Conservation (phyloP, 2,888 invertebrate genomes). For the Mamestra brassicae region DNA sequence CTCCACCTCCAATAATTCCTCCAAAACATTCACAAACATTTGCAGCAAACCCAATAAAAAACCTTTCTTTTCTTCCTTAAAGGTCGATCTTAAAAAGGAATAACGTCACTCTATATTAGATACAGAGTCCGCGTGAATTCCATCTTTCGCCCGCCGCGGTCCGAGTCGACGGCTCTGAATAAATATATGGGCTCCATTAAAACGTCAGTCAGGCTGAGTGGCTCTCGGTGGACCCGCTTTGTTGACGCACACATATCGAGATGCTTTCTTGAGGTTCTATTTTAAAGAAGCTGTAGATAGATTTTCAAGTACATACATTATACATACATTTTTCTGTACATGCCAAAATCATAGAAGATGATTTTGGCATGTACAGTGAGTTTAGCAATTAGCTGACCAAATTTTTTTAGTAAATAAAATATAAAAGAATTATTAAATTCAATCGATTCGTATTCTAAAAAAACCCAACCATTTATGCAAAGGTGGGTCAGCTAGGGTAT, state of each 20-base stretch:
- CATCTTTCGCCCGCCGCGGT: constrained; percentile 39
- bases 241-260: constrained; percentile 40
- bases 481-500: no score
- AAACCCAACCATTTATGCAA: no score
- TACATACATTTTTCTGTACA: no score
- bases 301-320: no score
- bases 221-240: constrained; percentile 52
- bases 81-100: constrained; percentile 27
- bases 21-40: neutral
- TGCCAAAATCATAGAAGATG: no score
- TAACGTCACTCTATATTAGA: constrained; percentile 46
- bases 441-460: no score
- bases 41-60: neutral
- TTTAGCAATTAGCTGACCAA: no score
- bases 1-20: neutral
- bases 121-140: constrained; percentile 41
- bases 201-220: constrained; percentile 75
- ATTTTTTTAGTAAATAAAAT: no score
- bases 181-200: constrained; percentile 79
- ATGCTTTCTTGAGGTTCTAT: constrained; percentile 16
- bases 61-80: constrained; percentile 19
- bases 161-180: constrained; percentile 68
- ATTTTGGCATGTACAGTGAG: no score
- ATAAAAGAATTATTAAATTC: no score
- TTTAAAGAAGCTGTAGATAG: constrained; percentile 18